Percentiles rank a stretch among this genome's conserved stretches.
Conservation (phyloP, 2,888 invertebrate genomes). For the Andricus curvator region DNA sequence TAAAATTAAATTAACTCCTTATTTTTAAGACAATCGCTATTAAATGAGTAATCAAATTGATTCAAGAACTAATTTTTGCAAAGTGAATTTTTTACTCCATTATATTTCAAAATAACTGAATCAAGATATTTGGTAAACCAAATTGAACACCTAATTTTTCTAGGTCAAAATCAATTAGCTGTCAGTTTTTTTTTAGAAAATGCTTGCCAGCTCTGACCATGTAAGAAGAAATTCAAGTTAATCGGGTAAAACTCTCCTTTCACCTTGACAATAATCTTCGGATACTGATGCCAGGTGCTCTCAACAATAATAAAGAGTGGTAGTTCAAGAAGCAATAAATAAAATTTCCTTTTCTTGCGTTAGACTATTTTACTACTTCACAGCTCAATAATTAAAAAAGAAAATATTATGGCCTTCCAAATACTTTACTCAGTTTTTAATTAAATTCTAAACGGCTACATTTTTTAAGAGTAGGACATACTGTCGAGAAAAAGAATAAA, state of each 20-base stretch:
- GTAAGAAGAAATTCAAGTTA: constrained; percentile 13
- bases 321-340: not conserved
- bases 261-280: constrained; percentile 57
- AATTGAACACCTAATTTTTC: not conserved
- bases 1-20: no score
- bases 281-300: not conserved
- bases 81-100: no score
- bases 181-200: not conserved
- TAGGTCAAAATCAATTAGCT: not conserved
- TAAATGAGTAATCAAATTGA: no score
- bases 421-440: not conserved
- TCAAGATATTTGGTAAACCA: not conserved
- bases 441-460: not conserved
- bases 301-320: not conserved
- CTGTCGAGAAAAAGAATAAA: no score
- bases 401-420: not conserved
- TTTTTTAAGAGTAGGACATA: no score
- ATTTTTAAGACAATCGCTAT: no score
- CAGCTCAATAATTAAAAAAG: not conserved
- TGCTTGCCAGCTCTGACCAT: not conserved
- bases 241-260: constrained; percentile 48
- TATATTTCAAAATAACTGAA: not conserved
- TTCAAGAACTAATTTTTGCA: no score
- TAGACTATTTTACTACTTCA: not conserved
- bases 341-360: not conserved